Evolutionary conservation across 2,888 invertebrate species (phyloP).

Genomic region (Helobdella robusta): DNA sequence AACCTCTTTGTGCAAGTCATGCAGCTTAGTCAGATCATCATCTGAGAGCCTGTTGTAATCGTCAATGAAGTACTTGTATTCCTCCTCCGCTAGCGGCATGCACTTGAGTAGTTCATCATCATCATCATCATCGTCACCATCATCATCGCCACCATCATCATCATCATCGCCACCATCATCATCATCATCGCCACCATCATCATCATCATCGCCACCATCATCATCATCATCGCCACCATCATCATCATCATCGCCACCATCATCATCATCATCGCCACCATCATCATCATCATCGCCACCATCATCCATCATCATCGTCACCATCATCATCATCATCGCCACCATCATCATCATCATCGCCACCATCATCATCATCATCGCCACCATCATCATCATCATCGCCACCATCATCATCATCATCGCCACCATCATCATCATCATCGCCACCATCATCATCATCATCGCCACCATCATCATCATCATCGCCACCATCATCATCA

Average conservation of each 20-base stretch:
- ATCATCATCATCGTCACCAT: background rate
- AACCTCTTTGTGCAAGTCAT: no score
- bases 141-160: background rate
- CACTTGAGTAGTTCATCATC: background rate
- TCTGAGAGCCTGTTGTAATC: no score
- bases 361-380: slow-evolving; percentile 21
- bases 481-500: slow-evolving; percentile 23
- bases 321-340: slow-evolving; percentile 24
- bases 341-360: slow-evolving; percentile 17
- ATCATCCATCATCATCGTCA: no score
- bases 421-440: slow-evolving; percentile 22
- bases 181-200: slow-evolving; percentile 21
- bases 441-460: slow-evolving; percentile 23
- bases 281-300: slow-evolving; percentile 11
- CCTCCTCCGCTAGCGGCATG: background rate
- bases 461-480: slow-evolving; percentile 22
- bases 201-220: slow-evolving; percentile 9
- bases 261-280: slow-evolving; percentile 1
- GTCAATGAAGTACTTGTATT: background rate
- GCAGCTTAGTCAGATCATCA: no score
- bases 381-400: slow-evolving; percentile 21
- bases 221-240: background rate
- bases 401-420: slow-evolving; percentile 20
- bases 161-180: slow-evolving; percentile 6
- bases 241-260: slow-evolving; percentile 11